These are phyloP conservation scores for Cuniculus paca DNA, from an alignment of 2,797 vertebrate species.

Conservation along the genomic window DNA sequence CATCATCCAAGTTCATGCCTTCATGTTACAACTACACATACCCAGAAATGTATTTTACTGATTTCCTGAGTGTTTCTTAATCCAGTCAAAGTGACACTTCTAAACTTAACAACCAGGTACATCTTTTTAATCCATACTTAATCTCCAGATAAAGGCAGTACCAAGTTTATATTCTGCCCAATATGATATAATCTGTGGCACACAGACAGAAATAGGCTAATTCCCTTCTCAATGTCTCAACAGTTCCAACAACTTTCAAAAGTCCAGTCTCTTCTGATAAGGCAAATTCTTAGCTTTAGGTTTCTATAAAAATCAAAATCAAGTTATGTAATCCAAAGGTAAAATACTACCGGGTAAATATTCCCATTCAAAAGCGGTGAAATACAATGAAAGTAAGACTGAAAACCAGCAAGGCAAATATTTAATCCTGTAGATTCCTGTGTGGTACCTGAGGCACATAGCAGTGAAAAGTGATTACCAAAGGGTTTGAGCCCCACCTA, in stretches of 20 bases:
- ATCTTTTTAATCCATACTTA: neutral
- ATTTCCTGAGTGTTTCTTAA: neutral
- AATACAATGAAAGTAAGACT: neutral
- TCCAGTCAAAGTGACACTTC: neutral
- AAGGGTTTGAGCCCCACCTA: neutral
- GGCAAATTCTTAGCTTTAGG: neutral
- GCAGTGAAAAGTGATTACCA: neutral
- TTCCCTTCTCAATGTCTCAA: neutral
- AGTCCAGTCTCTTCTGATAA: neutral
- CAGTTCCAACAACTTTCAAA: neutral
- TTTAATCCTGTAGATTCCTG: neutral
- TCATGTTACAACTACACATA: neutral
- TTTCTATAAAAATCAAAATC: neutral
- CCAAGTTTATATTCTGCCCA: neutral
- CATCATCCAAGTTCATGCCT: neutral
- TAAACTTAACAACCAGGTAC: neutral
- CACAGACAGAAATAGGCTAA: neutral
- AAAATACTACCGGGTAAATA: neutral
- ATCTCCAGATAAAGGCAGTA: neutral
- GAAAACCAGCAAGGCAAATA: neutral
- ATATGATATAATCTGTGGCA: neutral
- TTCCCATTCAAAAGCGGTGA: neutral
- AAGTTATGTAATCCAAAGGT: neutral
- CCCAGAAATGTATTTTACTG: neutral
- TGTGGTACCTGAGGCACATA: too few relatives aligned